These are phyloP conservation scores for Heliopora coerulea DNA, from an alignment of 92 coral and sea anemone genomes.

Conservation along the genomic window DNA sequence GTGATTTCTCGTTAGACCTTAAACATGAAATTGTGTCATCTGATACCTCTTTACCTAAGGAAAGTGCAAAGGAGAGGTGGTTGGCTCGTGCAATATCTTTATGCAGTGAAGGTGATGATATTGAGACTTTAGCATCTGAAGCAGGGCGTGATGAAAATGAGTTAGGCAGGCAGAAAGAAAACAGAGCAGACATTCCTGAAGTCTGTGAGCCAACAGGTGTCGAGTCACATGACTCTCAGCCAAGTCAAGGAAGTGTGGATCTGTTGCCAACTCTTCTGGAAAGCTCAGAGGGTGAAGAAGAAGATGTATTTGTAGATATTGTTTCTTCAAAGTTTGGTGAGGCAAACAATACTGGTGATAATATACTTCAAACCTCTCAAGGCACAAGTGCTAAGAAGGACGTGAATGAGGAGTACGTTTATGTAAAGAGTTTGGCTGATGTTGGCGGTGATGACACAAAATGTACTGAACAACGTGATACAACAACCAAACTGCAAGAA, in stretches of 20 bases:
- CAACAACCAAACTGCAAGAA: neutral
- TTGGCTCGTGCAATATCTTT: constrained; percentile 85
- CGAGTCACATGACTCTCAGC: neutral
- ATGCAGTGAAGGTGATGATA: constrained; percentile 96
- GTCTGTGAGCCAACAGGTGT: neutral
- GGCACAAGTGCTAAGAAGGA: neutral
- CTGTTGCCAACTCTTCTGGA: constrained; percentile 34
- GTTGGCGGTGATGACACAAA: neutral
- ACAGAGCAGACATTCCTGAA: neutral
- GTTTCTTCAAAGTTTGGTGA: neutral
- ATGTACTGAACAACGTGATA: neutral
- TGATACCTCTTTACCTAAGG: constrained; percentile 1
- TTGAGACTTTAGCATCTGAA: constrained; percentile 86
- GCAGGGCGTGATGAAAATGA: constrained; percentile 46
- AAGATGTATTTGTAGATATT: constrained; percentile 27
- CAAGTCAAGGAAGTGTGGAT: constrained; percentile 33
- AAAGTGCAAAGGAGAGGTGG: constrained; percentile 46
- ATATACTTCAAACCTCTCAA: neutral
- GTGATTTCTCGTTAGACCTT: constrained; percentile 7
- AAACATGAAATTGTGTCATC: constrained; percentile 13
- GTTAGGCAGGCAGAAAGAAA: neutral
- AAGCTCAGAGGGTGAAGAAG: constrained; percentile 30
- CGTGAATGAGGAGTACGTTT: neutral
- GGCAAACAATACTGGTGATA: neutral
- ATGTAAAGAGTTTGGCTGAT: neutral